These are phyloP conservation scores for Halocaridina rubra DNA, from an alignment of 2,888 invertebrate genomes.

Conservation along the genomic window DNA sequence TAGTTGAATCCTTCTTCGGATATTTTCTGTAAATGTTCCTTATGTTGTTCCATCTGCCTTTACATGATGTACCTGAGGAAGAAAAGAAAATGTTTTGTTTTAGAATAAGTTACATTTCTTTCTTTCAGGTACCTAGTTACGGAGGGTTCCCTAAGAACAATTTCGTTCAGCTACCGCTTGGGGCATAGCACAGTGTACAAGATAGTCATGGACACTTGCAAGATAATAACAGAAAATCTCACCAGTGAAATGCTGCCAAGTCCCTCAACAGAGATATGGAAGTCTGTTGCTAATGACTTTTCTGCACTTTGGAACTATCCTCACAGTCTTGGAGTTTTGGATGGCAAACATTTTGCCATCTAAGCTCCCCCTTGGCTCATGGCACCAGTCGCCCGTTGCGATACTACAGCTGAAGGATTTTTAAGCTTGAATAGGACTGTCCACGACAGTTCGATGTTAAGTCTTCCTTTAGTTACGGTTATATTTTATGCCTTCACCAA, in stretches of 20 bases:
- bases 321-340: conserved; percentile 14
- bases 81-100: too few species aligned
- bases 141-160: background rate
- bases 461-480: too few species aligned
- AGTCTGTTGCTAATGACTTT: conserved; percentile 16
- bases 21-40: conserved; percentile 46
- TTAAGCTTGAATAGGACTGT: too few species aligned
- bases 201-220: conserved; percentile 34
- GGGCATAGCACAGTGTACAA: conserved; percentile 21
- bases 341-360: conserved; percentile 24
- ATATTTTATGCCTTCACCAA: too few species aligned
- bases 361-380: conserved; percentile 16
- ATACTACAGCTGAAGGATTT: too few species aligned
- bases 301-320: conserved; percentile 5
- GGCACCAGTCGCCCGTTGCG: too few species aligned
- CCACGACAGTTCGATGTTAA: too few species aligned
- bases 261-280: conserved; percentile 14
- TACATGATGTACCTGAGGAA: conserved; percentile 39
- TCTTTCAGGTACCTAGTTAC: conserved; percentile 4
- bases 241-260: conserved; percentile 12
- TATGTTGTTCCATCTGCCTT: conserved; percentile 71
- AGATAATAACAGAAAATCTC: conserved; percentile 22
- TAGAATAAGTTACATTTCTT: conserved; percentile 4
- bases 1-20: conserved; percentile 37
- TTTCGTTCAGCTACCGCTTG: conserved; percentile 32